Percentiles rank a stretch among this genome's conserved stretches.
Evolutionary conservation across 2,797 vertebrate species (phyloP).

Genomic region (Cetoscarus ocellatus): DNA sequence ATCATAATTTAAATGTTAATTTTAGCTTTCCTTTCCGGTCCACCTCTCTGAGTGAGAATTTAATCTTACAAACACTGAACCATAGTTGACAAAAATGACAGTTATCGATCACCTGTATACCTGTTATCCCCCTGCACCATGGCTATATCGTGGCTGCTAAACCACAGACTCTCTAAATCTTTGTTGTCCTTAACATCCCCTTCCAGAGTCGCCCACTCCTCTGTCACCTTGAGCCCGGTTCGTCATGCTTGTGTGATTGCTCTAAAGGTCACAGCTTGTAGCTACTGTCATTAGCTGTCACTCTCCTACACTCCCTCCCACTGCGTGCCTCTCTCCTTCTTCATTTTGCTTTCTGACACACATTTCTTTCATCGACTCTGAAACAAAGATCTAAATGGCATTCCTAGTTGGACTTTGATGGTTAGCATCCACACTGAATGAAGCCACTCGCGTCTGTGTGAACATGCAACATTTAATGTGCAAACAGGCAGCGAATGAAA

Average conservation of each 20-base stretch:
- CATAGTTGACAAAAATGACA: constrained; percentile 29
- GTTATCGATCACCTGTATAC: constrained; percentile 42
- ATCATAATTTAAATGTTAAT: no score
- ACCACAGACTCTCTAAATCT: constrained; percentile 48
- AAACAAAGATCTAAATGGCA: constrained; percentile 79
- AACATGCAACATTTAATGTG: constrained; percentile 31
- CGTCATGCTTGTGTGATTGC: constrained; percentile 86
- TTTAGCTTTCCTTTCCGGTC: no score
- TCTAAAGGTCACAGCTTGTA: constrained; percentile 87
- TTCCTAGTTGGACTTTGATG: constrained; percentile 80
- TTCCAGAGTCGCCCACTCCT: constrained; percentile 61
- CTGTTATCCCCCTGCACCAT: constrained; percentile 52
- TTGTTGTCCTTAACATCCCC: constrained; percentile 60
- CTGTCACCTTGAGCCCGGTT: constrained; percentile 83
- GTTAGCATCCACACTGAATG: constrained; percentile 63
- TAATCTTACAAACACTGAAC: constrained; percentile 14
- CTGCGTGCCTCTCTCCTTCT: constrained; percentile 67
- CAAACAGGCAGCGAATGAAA: constrained; percentile 34
- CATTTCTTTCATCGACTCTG: constrained; percentile 70
- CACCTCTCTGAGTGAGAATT: neutral
- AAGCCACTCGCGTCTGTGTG: constrained; percentile 12
- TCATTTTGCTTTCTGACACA: constrained; percentile 75
- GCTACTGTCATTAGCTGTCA: constrained; percentile 89
- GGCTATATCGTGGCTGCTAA: constrained; percentile 48
- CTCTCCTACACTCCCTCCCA: constrained; percentile 71